Evolutionary conservation across 2,797 vertebrate species (phyloP).

Genomic region (Pachyuromys duprasi): DNA sequence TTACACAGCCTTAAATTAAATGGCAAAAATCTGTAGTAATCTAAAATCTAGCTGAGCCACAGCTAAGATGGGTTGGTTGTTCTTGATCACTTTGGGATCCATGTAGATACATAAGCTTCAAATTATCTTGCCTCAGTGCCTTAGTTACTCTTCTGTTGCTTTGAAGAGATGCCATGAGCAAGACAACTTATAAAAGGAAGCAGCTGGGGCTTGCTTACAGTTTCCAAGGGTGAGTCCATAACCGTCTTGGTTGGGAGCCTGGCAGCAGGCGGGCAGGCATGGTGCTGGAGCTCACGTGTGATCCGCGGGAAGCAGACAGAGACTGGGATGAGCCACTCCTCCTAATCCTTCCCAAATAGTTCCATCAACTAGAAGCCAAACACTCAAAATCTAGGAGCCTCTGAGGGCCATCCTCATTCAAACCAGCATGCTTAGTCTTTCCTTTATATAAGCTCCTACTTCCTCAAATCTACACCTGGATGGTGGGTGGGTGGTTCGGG

Average conservation of each 20-base stretch:
- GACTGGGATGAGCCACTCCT: background rate
- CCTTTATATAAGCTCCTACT: background rate
- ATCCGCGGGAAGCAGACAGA: background rate
- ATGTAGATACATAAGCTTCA: background rate
- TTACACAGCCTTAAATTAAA: background rate
- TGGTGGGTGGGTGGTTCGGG: background rate
- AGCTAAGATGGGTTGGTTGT: background rate
- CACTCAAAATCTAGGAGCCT: background rate
- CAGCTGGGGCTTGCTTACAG: background rate
- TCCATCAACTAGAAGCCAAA: background rate
- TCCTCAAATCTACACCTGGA: background rate
- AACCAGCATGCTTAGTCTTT: background rate
- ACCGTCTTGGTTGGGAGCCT: background rate
- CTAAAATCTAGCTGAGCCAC: background rate
- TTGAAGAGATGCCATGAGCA: background rate
- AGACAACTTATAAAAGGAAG: background rate
- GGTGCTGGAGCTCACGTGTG: background rate
- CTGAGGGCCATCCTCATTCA: background rate
- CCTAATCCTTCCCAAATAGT: background rate
- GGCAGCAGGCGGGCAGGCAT: background rate
- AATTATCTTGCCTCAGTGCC: background rate
- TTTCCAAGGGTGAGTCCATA: background rate
- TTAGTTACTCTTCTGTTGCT: background rate
- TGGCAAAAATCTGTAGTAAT: slow-evolving; percentile 1
- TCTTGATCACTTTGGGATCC: background rate